A percentile compares a stretch with the other conserved stretches of the same genome.
phyloP scores from a whole-genome alignment of 2,113 vertebrate species.

The Cnemophilus loriae region DNA sequence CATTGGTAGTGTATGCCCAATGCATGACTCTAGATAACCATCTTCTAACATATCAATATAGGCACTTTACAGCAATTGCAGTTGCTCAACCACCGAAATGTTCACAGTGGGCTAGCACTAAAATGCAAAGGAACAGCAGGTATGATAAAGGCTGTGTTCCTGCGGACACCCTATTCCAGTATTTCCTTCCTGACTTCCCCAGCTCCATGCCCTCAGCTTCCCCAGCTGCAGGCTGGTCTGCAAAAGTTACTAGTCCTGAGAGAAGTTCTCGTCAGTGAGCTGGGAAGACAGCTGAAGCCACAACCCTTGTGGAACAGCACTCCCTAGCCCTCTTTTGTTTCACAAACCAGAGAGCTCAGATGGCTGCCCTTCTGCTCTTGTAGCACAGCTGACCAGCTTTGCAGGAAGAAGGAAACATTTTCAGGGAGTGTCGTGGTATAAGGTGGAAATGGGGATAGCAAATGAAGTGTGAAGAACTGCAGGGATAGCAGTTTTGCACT shows the following conservation, averaged over 20 bases:
- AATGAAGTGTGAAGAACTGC: not conserved
- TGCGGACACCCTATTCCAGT: not conserved
- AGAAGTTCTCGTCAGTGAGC: not conserved
- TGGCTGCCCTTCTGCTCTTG: not conserved
- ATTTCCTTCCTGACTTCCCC: not conserved
- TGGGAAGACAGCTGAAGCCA: not conserved
- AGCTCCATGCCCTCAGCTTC: not conserved
- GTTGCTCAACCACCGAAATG: not conserved
- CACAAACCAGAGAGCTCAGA: not conserved
- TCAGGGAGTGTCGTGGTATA: fast-evolving
- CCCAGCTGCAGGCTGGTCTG: not conserved
- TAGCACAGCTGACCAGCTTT: not conserved
- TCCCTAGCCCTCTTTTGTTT: not conserved
- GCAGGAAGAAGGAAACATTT: not conserved
- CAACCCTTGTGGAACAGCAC: not conserved
- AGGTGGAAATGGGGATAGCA: not conserved
- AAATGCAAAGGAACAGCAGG: fast-evolving
- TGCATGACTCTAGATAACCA: not conserved
- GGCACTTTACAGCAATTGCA: not conserved
- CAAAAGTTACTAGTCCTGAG: not conserved
- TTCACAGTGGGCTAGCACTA: not conserved
- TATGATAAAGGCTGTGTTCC: not conserved
- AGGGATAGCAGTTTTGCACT: not conserved
- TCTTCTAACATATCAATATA: not conserved
- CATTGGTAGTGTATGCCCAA: not conserved